Percentiles rank a stretch among this genome's conserved stretches.
Conservation (phyloP, 2,113 vertebrate genomes). For the Prionailurus viverrinus region DNA sequence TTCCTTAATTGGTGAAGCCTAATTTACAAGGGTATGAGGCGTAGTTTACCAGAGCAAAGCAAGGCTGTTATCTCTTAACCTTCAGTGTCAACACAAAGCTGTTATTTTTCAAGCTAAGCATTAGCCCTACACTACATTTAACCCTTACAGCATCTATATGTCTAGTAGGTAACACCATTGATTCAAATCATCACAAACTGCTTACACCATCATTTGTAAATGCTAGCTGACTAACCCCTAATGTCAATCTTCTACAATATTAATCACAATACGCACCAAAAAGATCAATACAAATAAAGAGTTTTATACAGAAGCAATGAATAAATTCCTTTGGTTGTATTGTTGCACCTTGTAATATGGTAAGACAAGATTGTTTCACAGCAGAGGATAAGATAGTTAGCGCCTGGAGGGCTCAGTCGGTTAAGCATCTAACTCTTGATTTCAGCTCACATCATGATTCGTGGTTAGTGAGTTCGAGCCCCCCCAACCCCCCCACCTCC, state of each 20-base stretch:
- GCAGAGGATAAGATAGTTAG: neutral
- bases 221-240: neutral
- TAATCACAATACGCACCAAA: neutral
- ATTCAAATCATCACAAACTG: constrained; percentile 2
- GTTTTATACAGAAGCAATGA: constrained; percentile 15
- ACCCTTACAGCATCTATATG: neutral
- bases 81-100: no score
- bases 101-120: no score
- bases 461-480: no score
- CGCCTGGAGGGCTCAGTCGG: no score
- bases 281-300: constrained; percentile 6
- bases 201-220: neutral
- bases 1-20: no score
- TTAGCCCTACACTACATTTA: no score
- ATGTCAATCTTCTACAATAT: neutral
- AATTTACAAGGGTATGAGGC: no score
- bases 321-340: neutral
- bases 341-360: neutral
- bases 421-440: no score
- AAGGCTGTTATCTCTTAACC: no score
- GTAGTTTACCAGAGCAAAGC: no score
- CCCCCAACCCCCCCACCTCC: no score
- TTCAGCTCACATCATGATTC: no score
- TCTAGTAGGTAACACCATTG: neutral
- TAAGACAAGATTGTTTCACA: constrained; percentile 23